Conservation (phyloP, 2,797 vertebrate genomes). For the Oophaga sylvatica region DNA sequence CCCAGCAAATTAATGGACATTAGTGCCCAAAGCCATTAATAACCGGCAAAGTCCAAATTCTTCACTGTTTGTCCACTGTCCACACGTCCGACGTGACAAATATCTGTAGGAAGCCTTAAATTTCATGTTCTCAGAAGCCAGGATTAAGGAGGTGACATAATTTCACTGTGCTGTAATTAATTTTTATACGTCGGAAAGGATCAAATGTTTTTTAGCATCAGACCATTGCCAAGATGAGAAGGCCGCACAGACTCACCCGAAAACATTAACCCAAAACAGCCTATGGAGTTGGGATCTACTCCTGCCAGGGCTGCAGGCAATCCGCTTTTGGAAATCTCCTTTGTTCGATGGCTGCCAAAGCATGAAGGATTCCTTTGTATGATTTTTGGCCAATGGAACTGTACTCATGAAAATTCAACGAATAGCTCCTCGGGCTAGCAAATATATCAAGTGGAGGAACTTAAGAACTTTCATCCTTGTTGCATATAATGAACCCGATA, state of each 20-base stretch:
- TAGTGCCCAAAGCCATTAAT: conserved; percentile 27
- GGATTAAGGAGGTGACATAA: conserved; percentile 49
- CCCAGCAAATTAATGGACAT: conserved; percentile 26
- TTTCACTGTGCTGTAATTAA: conserved; percentile 36
- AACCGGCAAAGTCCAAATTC: conserved; percentile 36
- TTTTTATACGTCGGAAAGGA: conserved; percentile 41
- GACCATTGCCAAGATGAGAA: conserved; percentile 2
- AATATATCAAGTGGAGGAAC: background rate
- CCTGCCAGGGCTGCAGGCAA: conserved; percentile 9
- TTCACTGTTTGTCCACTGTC: conserved; percentile 36
- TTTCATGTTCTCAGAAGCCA: conserved; percentile 12
- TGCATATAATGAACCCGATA: background rate
- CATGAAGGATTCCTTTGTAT: background rate
- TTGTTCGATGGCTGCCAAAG: background rate
- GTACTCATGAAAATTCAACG: no score
- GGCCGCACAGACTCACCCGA: background rate
- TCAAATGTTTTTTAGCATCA: conserved; percentile 36
- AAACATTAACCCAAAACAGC: background rate
- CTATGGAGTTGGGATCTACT: background rate
- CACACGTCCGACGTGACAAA: conserved; percentile 24
- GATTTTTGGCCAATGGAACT: background rate
- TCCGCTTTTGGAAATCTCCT: background rate
- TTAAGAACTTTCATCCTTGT: background rate
- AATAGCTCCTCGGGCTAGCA: background rate
- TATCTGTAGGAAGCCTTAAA: conserved; percentile 33